Evolutionary conservation across 2,797 vertebrate genomes (phyloP).

Genomic region (Lutjanus campechanus): DNA sequence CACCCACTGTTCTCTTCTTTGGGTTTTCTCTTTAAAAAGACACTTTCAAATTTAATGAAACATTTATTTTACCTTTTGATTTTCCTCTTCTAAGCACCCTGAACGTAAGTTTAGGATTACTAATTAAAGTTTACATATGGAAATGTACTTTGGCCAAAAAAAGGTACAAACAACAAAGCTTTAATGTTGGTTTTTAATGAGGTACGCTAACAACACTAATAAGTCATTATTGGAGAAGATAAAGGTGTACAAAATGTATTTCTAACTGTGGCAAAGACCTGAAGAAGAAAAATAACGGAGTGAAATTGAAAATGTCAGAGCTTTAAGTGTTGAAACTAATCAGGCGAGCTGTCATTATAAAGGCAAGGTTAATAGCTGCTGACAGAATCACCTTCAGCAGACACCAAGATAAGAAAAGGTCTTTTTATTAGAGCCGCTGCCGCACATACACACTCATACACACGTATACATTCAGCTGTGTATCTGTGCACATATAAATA

Average conservation of each 20-base stretch:
- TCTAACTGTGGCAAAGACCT: conserved; percentile 29
- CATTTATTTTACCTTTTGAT: conserved; percentile 33
- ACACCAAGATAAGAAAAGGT: conserved; percentile 91
- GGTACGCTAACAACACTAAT: conserved; percentile 43
- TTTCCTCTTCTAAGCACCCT: conserved; percentile 23
- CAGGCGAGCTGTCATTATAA: conserved; percentile 91
- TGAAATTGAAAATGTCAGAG: conserved; percentile 68
- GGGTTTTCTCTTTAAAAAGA: conserved; percentile 12
- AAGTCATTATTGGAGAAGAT: conserved; percentile 48
- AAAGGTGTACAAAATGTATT: conserved; percentile 36
- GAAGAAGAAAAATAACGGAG: conserved; percentile 30
- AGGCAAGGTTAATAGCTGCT: conserved; percentile 93
- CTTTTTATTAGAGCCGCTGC: conserved; percentile 64
- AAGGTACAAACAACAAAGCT: conserved; percentile 45
- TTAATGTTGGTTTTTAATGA: conserved; percentile 51
- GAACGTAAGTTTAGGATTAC: conserved; percentile 9
- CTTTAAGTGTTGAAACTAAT: conserved; percentile 90
- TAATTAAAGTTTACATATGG: conserved; percentile 29
- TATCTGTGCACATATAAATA: conserved; percentile 36
- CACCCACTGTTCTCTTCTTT: conserved; percentile 35
- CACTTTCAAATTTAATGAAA: conserved; percentile 26
- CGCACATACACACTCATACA: conserved; percentile 32
- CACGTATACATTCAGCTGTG: conserved; percentile 11
- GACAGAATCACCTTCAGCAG: conserved; percentile 91
- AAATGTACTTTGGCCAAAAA: conserved; percentile 15